Evolutionary conservation across 1,140 invertebrate species (phyloP).

Genomic region (Ptiloglossa arizonensis): DNA sequence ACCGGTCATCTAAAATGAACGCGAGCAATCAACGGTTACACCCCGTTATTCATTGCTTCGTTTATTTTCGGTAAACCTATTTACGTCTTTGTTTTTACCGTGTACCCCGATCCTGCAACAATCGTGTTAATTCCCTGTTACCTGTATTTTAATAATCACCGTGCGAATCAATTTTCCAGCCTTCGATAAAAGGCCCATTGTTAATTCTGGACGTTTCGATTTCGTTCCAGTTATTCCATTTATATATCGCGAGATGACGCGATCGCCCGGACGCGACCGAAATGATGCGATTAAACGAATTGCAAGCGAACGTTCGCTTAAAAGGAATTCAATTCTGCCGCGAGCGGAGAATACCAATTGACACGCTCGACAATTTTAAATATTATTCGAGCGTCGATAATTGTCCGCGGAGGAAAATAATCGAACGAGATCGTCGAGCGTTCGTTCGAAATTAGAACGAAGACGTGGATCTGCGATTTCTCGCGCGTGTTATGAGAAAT

Average conservation of each 20-base stretch:
- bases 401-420: neutral
- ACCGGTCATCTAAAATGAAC: neutral
- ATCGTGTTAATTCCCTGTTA: neutral
- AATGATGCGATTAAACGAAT: neutral
- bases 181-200: neutral
- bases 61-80: conserved; percentile 12
- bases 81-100: neutral
- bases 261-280: neutral
- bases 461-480: too few species aligned
- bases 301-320: neutral
- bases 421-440: neutral
- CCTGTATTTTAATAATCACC: conserved; percentile 10
- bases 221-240: conserved; percentile 18
- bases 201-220: conserved; percentile 3
- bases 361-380: conserved; percentile 8
- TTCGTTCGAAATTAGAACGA: too few species aligned
- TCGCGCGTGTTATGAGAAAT: too few species aligned
- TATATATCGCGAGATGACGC: neutral
- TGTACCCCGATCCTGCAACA: neutral
- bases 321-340: neutral
- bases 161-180: neutral
- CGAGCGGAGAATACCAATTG: neutral
- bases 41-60: neutral
- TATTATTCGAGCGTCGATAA: conserved; percentile 1
- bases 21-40: neutral